Evolutionary conservation across 2,797 vertebrate genomes (phyloP), one percentile per base, ranked within the genome.

Genomic region (Hemitrygon akajei): DNA sequence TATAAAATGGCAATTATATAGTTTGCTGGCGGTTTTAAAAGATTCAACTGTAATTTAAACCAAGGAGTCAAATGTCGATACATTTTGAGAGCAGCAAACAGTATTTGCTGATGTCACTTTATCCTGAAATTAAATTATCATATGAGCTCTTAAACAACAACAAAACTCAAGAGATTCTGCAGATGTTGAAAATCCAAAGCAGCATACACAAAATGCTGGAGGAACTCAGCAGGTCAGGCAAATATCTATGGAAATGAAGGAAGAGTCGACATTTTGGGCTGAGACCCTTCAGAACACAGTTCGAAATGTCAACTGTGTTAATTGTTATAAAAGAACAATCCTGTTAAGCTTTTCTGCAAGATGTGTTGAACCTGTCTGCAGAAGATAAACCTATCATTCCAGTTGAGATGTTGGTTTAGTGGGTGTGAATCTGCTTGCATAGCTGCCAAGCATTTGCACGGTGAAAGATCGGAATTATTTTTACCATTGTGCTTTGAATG

Each of bases 1-100:
- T 10, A 5, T 69, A 22, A 63, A 37, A 37, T 66, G 63, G 66
- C 18, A 66, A 69, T n/a, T 20, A 18, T n/a, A 89, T 37, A 69
- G 60, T 20, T n/a, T 37, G 82, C 56, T 86, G 86, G 1, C 10
- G n/a, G 60, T 63, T 37, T 89, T 89, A 25, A 89, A 69, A 69
- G 69, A 37, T 66, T 16, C 66, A 22, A 18, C n/a, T 37, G 60
- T 86, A 86, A 60, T 86, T 86, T 86, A 86, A 60, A 86, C 58
- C 82, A 86, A n/a, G 27, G 58, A 56, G 30, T 86, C 27, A 60
- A 12, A 69, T 89, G 16, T 69, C 7, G 7, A 18, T n/a, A 69
- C 69, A 69, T 69, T 69, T 16, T 89, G 63, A 89, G n/a, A 89
- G 86, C 60, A 89, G 60, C n/a, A 89, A 89, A 18, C 69, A n/a